Evolutionary conservation across 2,113 vertebrate genomes (phyloP), one percentile per base, ranked within the genome.

Genomic region (Regulus satrapa): DNA sequence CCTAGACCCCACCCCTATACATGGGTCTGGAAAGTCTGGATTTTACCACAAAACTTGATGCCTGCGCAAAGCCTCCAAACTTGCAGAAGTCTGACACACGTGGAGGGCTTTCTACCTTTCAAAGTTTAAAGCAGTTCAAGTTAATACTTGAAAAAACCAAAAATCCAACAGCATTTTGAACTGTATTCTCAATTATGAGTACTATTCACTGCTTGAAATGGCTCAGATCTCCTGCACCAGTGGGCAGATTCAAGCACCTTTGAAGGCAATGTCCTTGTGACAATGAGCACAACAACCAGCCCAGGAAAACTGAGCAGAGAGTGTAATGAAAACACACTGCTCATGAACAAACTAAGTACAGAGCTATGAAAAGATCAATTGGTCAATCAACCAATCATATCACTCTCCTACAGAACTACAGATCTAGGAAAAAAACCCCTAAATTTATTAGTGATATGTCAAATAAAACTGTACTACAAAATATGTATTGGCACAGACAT

Each of bases 371-470:
- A 5, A 76, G 45, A 69, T 29, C 29, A 78, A 14, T 5, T 38
- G 29, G 32, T 55, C 46, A 43, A 29, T 48, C 32, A 72, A n/a
- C 24, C 20, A 85, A 26, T 41, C 29, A 36, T 29, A 78, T 12
- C 6, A 62, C 21, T 67, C 18, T 52, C 10, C 36, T 56, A 48
- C 17, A 78, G n/a, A 89, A 92, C 12, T 21, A 52, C 15, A 43
- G 48, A 40, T 24, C 31, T 36, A 26, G 28, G 54, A 73, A 66
- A 5, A 16, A 3, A 0, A 0, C 1, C 2, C 6, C 12, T 20
- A 75, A 43, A 56, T 20, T 69, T 2, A 15, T 78, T 66, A 72
- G 11, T 54, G 48, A 7, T 32, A 29, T 10, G 31, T 84, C 16
- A 80, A 38, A n/a, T 10, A 84, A 38, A 82, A 45, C 14, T 62